These are phyloP conservation scores for Coremacera marginata DNA, from an alignment of 2,888 invertebrate species.

Conservation along the genomic window DNA sequence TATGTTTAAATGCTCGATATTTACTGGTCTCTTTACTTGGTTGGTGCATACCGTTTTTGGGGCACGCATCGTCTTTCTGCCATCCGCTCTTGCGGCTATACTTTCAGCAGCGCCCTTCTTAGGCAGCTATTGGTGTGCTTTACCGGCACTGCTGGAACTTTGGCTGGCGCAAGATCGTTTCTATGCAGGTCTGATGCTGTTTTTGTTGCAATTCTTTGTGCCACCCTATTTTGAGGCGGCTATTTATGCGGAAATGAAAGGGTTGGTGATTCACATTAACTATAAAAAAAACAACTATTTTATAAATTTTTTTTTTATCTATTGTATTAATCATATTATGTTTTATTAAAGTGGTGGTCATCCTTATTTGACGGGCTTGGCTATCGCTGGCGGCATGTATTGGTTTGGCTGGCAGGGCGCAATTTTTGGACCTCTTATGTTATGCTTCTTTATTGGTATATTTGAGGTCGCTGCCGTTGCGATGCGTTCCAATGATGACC, in stretches of 20 bases:
- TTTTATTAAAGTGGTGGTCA: constrained; percentile 82
- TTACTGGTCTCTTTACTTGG: constrained; percentile 99
- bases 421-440: constrained; percentile 93
- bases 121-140: constrained; percentile 94
- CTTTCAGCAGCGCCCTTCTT: constrained; percentile 96
- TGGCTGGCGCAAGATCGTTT: constrained; percentile 93
- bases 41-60: constrained; percentile 95
- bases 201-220: constrained; percentile 83
- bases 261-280: constrained; percentile 72
- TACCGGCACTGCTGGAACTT: constrained; percentile 94
- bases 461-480: constrained; percentile 84
- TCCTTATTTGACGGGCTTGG: constrained; percentile 95
- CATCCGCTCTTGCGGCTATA: constrained; percentile 87
- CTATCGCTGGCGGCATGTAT: constrained; percentile 98
- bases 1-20: constrained; percentile 95
- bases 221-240: constrained; percentile 95
- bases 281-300: neutral
- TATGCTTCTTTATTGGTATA: constrained; percentile 94
- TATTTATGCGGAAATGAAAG: constrained; percentile 97
- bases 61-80: constrained; percentile 94
- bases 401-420: constrained; percentile 97
- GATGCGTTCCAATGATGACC: constrained; percentile 70
- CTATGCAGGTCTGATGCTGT: constrained; percentile 83
- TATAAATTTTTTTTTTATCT: neutral
- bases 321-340: constrained; percentile 30